Evolutionary conservation across 2,113 vertebrate genomes (phyloP), one percentile per base, ranked within the genome.

Genomic region (Tetraodon nigroviridis): DNA sequence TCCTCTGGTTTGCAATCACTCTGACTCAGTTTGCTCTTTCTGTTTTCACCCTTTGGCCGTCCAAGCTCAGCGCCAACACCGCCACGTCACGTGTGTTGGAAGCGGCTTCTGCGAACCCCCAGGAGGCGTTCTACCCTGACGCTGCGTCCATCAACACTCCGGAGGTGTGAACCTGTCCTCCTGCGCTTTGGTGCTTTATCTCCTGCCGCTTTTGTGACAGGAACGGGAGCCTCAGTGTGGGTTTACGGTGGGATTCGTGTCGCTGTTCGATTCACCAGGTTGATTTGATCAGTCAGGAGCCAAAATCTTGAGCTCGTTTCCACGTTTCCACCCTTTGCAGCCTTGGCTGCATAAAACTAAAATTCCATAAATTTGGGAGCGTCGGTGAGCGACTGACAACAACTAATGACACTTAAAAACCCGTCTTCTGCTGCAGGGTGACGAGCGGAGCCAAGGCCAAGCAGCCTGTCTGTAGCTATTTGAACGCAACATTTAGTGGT

Each of bases 381-480:
- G 62, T 82, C 82, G 84, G 87, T 76, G 79, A 89, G 81, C 81
- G 85, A 86, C 85, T 87, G 87, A 89, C 87, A 86, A 81, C 83
- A 85, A 84, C 86, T 88, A 80, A 85, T 84, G 86, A 87, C 82
- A 72, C 83, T 83, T 84, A 82, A 83, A 85, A 82, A 64, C 55
- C 45, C 78, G 72, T 59, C 84, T 60, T 60, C 72, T 48, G 67
- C 81, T 81, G 55, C 78, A 79, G 67, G 57, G 57, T 69, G 50
- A 60, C 20, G 48, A 70, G 60, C 66, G 59, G 79, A 81, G 89
- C 84, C 86, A 87, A 86, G 82, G 86, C 85, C 90, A 88, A 90
- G 89, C 89, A 86, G 86, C 81, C 77, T 90, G 87, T 89, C 90
- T 89, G 85, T 89, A 87, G 87, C 87, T 83, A 89, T 90, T 90